Base-by-base conservation (phyloP, 2,113 vertebrate species). In the Pao palembangensis region DNA sequence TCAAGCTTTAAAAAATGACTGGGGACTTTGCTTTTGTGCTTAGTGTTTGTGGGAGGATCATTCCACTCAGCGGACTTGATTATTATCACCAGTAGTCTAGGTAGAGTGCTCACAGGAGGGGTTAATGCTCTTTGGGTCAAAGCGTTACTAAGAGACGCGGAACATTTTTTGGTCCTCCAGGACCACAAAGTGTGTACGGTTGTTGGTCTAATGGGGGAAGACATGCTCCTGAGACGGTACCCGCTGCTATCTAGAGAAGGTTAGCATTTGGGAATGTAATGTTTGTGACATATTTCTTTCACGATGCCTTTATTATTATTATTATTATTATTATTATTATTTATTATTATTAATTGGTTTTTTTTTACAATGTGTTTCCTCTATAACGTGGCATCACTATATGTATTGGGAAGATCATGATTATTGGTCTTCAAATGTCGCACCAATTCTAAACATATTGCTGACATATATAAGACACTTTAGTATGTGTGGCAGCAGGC, bases 81-180 rank as follows among this genome's bases (percentile, higher is more conserved):
- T 61, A 72, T 83, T 75, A 81, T 71, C 69, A 57, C 23, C 71
- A 65, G 70, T 63, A 47, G 75, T 81, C 61, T 41, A 64, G 72
- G 70, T 66, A 57, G 69, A 70, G 55, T 61, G 75, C 75, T 77
- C 71, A 65, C 58, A 77, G 73, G 86, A 85, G 69, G 18, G 28
- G 51, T 63, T 82, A 61, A 82, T 73, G 81, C 80, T 74, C 86
- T 68, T 62, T 4, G 72, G 84, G 83, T 79, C 81, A 77, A 80
- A 49, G 65, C 23, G 88, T 91, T 90, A 87, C 90, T 87, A 88
- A 88, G 90, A 90, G 87, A 91, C 86, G 34, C 84, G 85, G 79
- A 90, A 88, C 87, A 88, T 79, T 84, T 83, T 80, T 81, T 41
- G 6, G 59, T 84, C 83, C 78, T 71, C 64, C 17, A 78, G 84